A percentile compares a stretch with the other conserved stretches of the same genome.
These are phyloP conservation scores for Mastigias papua DNA, from an alignment of 30 jellyfish, hydroid and myxozoan species.

Conservation along the genomic window DNA sequence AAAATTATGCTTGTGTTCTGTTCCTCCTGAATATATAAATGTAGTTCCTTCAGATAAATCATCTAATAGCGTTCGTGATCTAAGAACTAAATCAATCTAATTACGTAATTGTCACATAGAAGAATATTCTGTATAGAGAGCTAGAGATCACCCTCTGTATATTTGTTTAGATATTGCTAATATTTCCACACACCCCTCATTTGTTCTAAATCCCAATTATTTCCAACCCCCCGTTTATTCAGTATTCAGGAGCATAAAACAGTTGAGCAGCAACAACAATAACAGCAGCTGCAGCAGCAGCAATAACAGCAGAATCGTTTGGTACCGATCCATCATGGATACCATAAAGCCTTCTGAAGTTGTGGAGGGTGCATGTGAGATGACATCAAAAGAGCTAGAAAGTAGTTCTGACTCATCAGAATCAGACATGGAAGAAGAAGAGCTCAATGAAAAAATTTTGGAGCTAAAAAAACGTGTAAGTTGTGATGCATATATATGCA, in stretches of 20 bases:
- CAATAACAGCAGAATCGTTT: too few species aligned
- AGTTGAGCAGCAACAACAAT: not conserved
- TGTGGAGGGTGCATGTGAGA: not conserved
- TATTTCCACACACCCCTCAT: too few species aligned
- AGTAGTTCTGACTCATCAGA: constrained; percentile 4
- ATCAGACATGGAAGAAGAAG: not conserved
- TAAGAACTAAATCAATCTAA: too few species aligned
- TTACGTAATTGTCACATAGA: too few species aligned
- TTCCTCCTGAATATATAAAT: too few species aligned
- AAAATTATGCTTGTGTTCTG: too few species aligned
- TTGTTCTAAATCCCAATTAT: too few species aligned
- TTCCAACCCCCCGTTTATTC: not conserved
- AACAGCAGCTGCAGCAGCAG: not conserved
- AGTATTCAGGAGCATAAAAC: not conserved
- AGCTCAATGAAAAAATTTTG: not conserved
- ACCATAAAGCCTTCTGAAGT: not conserved
- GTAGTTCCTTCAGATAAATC: too few species aligned
- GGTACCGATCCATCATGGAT: constrained; percentile 3
- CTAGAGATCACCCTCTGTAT: too few species aligned
- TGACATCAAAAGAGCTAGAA: not conserved
- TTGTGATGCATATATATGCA: not conserved
- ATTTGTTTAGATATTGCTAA: too few species aligned
- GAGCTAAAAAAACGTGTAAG: not conserved
- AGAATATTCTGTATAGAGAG: too few species aligned
- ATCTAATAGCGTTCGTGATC: too few species aligned